These are phyloP conservation scores for Odocoileus hemionus DNA, from an alignment of 2,113 vertebrate genomes.

Conservation along the genomic window DNA sequence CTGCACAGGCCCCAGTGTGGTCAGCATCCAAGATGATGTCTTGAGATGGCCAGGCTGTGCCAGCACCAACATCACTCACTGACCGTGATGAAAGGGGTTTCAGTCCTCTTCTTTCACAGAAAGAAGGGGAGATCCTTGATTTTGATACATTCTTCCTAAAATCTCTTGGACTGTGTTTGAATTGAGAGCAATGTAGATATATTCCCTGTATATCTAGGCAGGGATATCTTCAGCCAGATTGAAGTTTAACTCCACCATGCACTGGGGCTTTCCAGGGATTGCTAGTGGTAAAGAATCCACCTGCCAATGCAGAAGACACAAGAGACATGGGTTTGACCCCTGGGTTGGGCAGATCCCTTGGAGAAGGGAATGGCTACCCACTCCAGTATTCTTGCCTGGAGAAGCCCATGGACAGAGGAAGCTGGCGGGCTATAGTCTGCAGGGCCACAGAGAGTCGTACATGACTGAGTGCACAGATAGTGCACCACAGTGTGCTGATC, in stretches of 20 bases:
- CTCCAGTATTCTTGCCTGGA: background rate
- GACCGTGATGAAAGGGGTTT: background rate
- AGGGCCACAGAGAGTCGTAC: background rate
- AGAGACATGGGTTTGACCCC: background rate
- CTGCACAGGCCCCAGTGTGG: rapidly evolving
- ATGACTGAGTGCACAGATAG: background rate
- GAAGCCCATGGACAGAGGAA: background rate
- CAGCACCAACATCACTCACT: background rate
- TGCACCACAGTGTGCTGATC: background rate
- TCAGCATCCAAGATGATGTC: background rate
- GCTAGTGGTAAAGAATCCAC: background rate
- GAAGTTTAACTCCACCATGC: background rate
- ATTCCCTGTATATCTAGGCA: background rate
- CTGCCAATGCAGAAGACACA: background rate
- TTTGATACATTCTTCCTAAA: background rate
- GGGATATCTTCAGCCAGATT: background rate
- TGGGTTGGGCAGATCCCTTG: background rate
- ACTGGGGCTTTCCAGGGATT: background rate
- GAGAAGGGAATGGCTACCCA: background rate
- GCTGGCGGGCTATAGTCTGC: background rate
- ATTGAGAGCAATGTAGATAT: background rate
- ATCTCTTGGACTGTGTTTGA: background rate
- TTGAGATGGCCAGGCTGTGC: too few relatives aligned
- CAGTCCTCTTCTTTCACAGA: background rate
- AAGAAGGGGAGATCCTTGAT: background rate